Evolutionary conservation across 2,888 invertebrate genomes (phyloP).

Genomic region (Dusona sp.): DNA sequence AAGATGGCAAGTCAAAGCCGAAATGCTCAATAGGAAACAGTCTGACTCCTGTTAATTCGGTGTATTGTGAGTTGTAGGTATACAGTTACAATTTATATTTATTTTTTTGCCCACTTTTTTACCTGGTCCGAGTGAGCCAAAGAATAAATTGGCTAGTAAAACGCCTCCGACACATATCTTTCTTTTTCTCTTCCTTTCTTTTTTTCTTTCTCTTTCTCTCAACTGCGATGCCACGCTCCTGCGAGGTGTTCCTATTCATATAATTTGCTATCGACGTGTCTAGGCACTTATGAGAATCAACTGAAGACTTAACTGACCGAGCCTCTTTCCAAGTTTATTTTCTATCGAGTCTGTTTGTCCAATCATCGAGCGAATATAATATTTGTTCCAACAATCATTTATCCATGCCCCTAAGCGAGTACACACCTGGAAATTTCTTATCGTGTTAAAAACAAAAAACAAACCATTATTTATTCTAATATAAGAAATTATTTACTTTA

Average conservation of each 20-base stretch:
- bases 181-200: background rate
- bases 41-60: constrained; percentile 41
- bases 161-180: constrained; percentile 31
- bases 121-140: constrained; percentile 27
- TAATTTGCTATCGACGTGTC: constrained; percentile 40
- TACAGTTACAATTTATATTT: constrained; percentile 34
- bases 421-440: background rate
- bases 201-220: constrained; percentile 4
- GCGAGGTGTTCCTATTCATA: constrained; percentile 37
- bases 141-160: constrained; percentile 53
- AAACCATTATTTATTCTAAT: background rate
- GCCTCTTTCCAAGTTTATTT: background rate
- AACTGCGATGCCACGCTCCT: constrained; percentile 2
- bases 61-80: constrained; percentile 38
- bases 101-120: constrained; percentile 34
- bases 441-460: background rate
- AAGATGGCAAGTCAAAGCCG: constrained; percentile 13
- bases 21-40: constrained; percentile 10
- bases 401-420: background rate
- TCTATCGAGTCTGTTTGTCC: constrained; percentile 32
- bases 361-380: constrained; percentile 30
- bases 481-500: no score
- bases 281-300: constrained; percentile 30
- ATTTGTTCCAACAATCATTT: constrained; percentile 18
- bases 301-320: constrained; percentile 28